These are phyloP conservation scores for Gryllus longicercus DNA, from an alignment of 2,888 invertebrate genomes.

Conservation along the genomic window DNA sequence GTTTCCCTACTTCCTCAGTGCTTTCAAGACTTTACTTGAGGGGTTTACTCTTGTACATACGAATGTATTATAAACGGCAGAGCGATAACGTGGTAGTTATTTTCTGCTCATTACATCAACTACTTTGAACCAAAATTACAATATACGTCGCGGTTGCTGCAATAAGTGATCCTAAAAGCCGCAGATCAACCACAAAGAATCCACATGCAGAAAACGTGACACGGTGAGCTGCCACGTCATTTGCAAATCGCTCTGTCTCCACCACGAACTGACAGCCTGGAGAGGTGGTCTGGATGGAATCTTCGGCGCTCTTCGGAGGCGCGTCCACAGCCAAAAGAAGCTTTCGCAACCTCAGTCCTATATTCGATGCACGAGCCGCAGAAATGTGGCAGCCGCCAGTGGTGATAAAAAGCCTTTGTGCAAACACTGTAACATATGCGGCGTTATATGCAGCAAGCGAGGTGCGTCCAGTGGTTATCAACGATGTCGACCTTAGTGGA, in stretches of 20 bases:
- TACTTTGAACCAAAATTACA: neutral
- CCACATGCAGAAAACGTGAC: neutral
- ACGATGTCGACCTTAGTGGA: too few species aligned
- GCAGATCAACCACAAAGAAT: neutral
- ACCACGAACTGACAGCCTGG: neutral
- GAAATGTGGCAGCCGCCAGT: neutral
- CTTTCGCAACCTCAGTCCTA: neutral
- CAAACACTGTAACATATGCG: neutral
- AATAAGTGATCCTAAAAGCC: neutral
- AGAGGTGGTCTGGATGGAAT: neutral
- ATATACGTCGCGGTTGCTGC: neutral
- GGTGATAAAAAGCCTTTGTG: neutral
- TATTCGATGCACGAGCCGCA: neutral
- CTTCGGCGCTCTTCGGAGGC: neutral
- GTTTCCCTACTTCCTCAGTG: too few species aligned
- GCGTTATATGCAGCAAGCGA: neutral
- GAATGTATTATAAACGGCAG: too few species aligned
- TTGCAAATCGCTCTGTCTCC: neutral
- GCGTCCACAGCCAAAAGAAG: neutral
- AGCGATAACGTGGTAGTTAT: too few species aligned
- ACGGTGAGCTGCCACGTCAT: neutral
- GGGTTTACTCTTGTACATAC: too few species aligned
- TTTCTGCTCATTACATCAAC: neutral
- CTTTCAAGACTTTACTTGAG: too few species aligned
- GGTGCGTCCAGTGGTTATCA: too few species aligned